Base-by-base conservation (phyloP, 1,140 invertebrate species). In the Magallana angulata region DNA sequence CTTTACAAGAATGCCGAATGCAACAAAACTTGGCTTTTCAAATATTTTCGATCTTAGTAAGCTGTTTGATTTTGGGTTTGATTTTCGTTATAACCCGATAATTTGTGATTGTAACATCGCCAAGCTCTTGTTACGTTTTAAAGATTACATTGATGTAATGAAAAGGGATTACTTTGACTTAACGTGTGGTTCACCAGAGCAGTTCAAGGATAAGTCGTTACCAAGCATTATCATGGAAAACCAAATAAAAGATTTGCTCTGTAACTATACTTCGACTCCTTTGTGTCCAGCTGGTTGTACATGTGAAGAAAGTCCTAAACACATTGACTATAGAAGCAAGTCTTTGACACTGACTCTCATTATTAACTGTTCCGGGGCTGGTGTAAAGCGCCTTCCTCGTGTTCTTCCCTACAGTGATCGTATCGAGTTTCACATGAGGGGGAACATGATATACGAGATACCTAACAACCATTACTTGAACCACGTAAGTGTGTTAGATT, bases 181-280 rank as follows among this genome's bases (percentile, higher is more conserved):
- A 30, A 30, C 24, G 12, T 71, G 68, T 71, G 3, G 36, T 30
- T 8, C n/a, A 30, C 30, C 68, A 24, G 8, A 18, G 7, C 8
- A 6, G 24, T 30, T 71, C 12, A 18, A 12, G 24, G 68, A 18
- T 11, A 11, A 30, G 36, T 30, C 68, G 24, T 6, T 71, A 8
- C 68, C 68, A 9, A 24, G 12, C 36, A 71, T 71, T 8, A 9
- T 71, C 7, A 36, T 1, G 7, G 0, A 71, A 11, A 71, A 71
- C 36, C n/a, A 24, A 68, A 68, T 68, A 30, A 36, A 8, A 30
- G 68, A 71, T 2, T 30, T 71, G 68, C 24, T 9, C 11, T 76
- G 68, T 12, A 76, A 76, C 36, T 76, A 76, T 76, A 76, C 68
- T 18, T 76, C 68, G 36, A 12, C 24, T 76, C 68, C 68, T 18